phyloP scores from a whole-genome alignment of 2,888 invertebrate species.

The Lobophora halterata region DNA sequence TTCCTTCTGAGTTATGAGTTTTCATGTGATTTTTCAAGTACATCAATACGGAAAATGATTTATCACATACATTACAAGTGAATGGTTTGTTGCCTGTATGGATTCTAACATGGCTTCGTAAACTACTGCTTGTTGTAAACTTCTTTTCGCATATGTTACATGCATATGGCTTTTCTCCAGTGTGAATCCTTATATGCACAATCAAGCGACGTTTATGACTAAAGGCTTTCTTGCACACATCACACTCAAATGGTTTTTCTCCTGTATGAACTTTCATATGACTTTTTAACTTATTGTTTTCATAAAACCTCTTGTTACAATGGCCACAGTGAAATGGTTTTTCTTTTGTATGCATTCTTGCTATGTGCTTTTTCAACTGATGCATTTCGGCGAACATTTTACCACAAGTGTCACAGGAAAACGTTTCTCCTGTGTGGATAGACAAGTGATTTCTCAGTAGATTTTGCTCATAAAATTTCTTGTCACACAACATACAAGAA shows the following conservation, averaged over 20 bases:
- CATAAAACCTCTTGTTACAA: constrained; percentile 14
- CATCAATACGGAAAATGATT: constrained; percentile 12
- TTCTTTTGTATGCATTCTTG: constrained; percentile 4
- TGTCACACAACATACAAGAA: constrained; percentile 13
- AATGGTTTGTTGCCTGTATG: constrained; percentile 11
- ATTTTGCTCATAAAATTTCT: constrained; percentile 16
- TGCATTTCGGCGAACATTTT: constrained; percentile 4
- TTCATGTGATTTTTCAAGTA: constrained; percentile 17
- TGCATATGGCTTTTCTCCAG: constrained; percentile 8
- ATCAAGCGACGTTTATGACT: constrained; percentile 16
- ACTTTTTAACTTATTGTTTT: constrained; percentile 8
- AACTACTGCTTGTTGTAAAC: constrained; percentile 10
- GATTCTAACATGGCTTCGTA: constrained; percentile 14
- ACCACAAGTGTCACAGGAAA: constrained; percentile 11
- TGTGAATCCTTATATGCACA: constrained; percentile 13
- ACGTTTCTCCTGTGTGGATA: constrained; percentile 4
- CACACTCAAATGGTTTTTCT: constrained; percentile 12
- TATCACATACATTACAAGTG: constrained; percentile 15
- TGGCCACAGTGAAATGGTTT: constrained; percentile 13
- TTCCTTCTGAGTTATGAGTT: constrained; percentile 2
- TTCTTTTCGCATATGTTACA: constrained; percentile 16
- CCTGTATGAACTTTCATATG: constrained; percentile 15
- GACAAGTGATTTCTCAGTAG: constrained; percentile 14
- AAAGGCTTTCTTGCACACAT: constrained; percentile 13
- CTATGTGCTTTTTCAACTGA: constrained; percentile 10